phyloP scores from a whole-genome alignment of 64 coral and sea anemone species.

The Actinia equina region DNA sequence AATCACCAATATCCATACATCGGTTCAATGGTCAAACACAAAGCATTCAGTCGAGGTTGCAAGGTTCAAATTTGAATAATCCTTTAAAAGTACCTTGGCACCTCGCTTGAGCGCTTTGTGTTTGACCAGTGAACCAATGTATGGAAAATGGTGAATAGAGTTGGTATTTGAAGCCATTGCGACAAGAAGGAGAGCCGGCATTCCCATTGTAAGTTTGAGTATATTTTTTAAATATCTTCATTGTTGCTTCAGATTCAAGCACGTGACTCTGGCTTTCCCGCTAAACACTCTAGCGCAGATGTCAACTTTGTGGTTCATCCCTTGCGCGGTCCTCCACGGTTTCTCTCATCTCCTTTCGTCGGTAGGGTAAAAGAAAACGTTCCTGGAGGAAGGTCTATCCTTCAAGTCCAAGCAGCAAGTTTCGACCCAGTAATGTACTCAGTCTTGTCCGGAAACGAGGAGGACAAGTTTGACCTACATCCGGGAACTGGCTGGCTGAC shows the following conservation, averaged over 20 bases:
- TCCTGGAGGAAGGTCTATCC: conserved; percentile 24
- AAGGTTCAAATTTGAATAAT: no score
- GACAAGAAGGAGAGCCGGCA: no score
- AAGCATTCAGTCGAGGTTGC: no score
- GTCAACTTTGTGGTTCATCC: conserved; percentile 42
- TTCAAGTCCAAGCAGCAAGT: conserved; percentile 60
- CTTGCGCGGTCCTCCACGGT: conserved; percentile 63
- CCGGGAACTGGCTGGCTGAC: conserved; percentile 55
- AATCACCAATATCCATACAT: no score
- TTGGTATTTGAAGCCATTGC: no score
- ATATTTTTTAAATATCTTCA: neutral
- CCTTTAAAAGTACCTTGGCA: no score
- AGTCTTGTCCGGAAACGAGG: conserved; percentile 50
- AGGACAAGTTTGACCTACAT: conserved; percentile 52
- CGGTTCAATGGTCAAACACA: no score
- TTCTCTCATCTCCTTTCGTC: conserved; percentile 34
- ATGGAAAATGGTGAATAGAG: no score
- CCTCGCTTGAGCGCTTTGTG: no score
- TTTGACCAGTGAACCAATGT: no score
- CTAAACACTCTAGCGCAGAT: conserved; percentile 29
- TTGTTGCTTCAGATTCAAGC: conserved; percentile 35
- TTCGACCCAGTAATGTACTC: conserved; percentile 63
- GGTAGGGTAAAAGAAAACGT: conserved; percentile 61
- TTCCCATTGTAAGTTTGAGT: no score
- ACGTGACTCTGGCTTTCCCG: conserved; percentile 64